These are phyloP conservation scores for Clangula hyemalis DNA, from an alignment of 2,797 vertebrate genomes.

Conservation along the genomic window DNA sequence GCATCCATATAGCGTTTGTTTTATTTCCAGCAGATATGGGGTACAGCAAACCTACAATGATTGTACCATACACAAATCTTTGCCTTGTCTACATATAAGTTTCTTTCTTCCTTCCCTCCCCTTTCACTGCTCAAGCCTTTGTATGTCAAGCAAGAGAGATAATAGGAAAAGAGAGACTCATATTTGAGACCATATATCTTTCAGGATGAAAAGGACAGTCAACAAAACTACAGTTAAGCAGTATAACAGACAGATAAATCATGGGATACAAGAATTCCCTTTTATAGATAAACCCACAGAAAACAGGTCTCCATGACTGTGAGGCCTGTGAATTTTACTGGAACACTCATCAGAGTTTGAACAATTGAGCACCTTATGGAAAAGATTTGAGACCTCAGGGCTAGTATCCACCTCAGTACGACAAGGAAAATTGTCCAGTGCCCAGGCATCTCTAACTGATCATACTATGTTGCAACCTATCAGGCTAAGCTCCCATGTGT, in stretches of 20 bases:
- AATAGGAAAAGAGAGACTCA: neutral
- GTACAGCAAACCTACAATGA: neutral
- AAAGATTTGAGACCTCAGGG: neutral
- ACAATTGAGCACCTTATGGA: neutral
- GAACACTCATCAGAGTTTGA: neutral
- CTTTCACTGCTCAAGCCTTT: neutral
- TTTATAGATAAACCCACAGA: neutral
- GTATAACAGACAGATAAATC: neutral
- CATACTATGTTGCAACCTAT: neutral
- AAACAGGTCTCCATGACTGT: neutral
- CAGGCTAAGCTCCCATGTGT: neutral
- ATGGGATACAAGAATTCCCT: neutral
- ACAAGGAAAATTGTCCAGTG: neutral
- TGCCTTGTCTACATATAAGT: neutral
- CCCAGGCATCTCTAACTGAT: neutral
- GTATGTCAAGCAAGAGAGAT: neutral
- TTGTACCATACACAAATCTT: neutral
- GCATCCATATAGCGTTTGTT: neutral
- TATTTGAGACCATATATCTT: neutral
- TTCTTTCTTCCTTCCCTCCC: neutral
- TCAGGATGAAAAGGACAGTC: neutral
- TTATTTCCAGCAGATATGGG: conserved; percentile 6
- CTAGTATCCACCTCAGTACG: neutral
- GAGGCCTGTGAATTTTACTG: neutral
- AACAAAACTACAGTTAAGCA: neutral